phyloP scores from a whole-genome alignment of 2,888 invertebrate genomes.

The Venusia cambrica region DNA sequence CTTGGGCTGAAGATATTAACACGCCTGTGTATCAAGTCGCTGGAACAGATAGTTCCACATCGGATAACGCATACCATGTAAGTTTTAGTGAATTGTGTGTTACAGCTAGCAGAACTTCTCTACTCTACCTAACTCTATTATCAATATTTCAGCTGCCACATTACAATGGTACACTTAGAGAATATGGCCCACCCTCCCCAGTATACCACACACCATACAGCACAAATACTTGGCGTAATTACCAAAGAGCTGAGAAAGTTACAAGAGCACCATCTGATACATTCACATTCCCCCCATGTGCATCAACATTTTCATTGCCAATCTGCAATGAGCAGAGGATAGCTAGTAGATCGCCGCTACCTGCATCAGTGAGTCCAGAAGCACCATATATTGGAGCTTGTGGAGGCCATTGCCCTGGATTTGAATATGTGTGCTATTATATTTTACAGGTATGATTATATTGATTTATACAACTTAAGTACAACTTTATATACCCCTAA shows the following conservation, averaged over 20 bases:
- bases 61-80: constrained; percentile 74
- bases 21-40: constrained; percentile 63
- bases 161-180: constrained; percentile 53
- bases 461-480: neutral
- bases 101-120: no score
- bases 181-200: constrained; percentile 69
- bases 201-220: constrained; percentile 74
- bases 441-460: constrained; percentile 76
- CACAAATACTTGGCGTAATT: constrained; percentile 60
- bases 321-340: constrained; percentile 56
- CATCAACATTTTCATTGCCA: constrained; percentile 70
- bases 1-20: constrained; percentile 72
- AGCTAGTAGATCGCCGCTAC: constrained; percentile 54
- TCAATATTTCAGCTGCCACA: constrained; percentile 58
- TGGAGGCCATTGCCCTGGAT: constrained; percentile 85
- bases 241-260: constrained; percentile 55
- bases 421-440: constrained; percentile 87
- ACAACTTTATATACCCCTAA: no score
- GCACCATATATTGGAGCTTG: constrained; percentile 83
- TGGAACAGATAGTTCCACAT: constrained; percentile 74
- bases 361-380: constrained; percentile 67
- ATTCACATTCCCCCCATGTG: constrained; percentile 66
- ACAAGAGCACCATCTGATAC: constrained; percentile 42
- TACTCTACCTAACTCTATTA: neutral
- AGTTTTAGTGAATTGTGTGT: no score